Evolutionary conservation across 1,140 invertebrate genomes (phyloP), one percentile per base, ranked within the genome.

Genomic region (Heliconius congener): DNA sequence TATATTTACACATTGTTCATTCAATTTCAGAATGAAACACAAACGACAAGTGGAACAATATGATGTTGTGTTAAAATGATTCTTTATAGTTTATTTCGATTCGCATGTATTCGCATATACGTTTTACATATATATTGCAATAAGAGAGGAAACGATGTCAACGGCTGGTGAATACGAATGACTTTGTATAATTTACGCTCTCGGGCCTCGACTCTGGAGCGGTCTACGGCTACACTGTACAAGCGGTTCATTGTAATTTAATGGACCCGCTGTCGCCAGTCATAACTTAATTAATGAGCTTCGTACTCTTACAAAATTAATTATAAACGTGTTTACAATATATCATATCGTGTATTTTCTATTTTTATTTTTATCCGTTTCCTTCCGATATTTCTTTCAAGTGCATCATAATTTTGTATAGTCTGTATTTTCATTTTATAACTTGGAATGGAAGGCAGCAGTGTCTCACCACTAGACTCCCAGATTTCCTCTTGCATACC

Each of bases 261-360:
- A 83, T 83, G 79, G 76, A 76, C 60, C 77, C 74, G 50, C 82
- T 71, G 76, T 78, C 72, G 80, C 79, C 72, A 77, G 79, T 77
- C 80, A 75, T 70, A 57, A 75, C 71, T 46, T 60, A 74, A 81
- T 81, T 81, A 50, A 81, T 81, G 73, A 78, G 52, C 72, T 74
- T 81, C 57, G 34, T 66, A 30, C 27, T 66, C 23, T 66, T 66
- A 66, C 30, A 18, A 66, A 66, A 66, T 66, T 23, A 30, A 66
- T 66, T 66, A 66, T 66, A 30, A 66, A 66, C 60, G 60, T 66
- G 60, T 27, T 46, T 66, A 66, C 60, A 66, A 66, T 66, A 66
- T 66, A 16, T 30, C 60, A 66, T 13, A 66, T 30, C 4, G 11
- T 66, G 55, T 11, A 11, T 57, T 57, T 66, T 16, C 6, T 8